phyloP scores from a whole-genome alignment of 2,113 vertebrate species.

The Porphyrio hochstetteri region DNA sequence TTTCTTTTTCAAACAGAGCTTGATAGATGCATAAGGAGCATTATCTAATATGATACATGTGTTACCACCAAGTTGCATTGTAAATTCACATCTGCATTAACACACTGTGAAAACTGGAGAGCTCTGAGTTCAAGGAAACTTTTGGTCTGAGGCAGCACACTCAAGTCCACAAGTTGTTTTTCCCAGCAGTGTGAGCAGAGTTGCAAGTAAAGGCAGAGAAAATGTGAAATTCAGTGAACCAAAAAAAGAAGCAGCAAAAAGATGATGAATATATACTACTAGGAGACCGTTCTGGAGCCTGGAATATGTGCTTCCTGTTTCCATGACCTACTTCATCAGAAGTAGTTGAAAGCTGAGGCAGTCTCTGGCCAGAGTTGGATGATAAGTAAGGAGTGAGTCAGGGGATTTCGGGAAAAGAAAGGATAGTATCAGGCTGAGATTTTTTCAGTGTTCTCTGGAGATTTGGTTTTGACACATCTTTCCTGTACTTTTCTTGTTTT shows the following conservation, averaged over 20 bases:
- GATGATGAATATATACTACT: slow-evolving; percentile 35
- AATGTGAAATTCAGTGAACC: slow-evolving; percentile 13
- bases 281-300: slow-evolving; percentile 15
- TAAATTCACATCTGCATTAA: not conserved
- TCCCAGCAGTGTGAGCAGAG: not conserved
- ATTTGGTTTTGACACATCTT: not conserved
- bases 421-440: not conserved
- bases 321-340: slow-evolving; percentile 21
- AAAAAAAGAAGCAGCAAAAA: slow-evolving; percentile 16
- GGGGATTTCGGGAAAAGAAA: slow-evolving; percentile 5
- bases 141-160: not conserved
- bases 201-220: not conserved
- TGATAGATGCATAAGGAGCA: not conserved
- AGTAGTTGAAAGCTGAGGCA: slow-evolving; percentile 24
- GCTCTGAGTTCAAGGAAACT: not conserved
- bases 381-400: slow-evolving; percentile 33
- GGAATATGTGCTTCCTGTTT: slow-evolving; percentile 58
- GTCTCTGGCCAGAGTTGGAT: slow-evolving; percentile 4
- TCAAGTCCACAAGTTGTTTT: not conserved
- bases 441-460: not conserved
- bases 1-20: not conserved
- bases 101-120: not conserved
- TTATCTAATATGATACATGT: not conserved
- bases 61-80: not conserved
- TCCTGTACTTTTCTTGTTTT: not conserved